Evolutionary conservation across 2,888 invertebrate genomes (phyloP), one percentile per base, ranked within the genome.

Genomic region (Drosophila nr. perissopoda): DNA sequence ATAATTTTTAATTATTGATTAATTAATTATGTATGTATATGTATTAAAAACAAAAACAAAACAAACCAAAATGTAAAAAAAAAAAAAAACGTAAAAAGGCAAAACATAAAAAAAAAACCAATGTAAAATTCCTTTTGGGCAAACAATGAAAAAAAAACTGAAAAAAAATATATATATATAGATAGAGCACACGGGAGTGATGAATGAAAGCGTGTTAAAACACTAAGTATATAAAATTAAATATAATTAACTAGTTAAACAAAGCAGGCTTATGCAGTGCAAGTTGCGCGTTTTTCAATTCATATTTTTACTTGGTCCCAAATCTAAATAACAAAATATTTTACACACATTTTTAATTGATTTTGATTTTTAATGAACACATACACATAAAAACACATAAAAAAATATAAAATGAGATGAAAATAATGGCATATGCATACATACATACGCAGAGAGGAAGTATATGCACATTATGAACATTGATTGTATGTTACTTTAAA

Each of bases 1-100:
- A 84, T 88, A 79, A 87, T 79, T 89, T 82, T 81, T 84, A 89
- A 85, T 89, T 84, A 89, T 89, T 76, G 84, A 83, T 83, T 83
- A 88, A 88, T 86, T 86, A 83, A 83, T 83, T 81, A 83, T 83
- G 70, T 88, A 88, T 84, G 75, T 88, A 70, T 76, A 77, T 85
- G 77, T 74, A 80, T 76, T 51, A 63, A 59, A 69, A 70, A 81
- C 49, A 68, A 73, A 68, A 51, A 40, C 21, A 36, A 59, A 69
- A 54, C 57, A 64, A 63, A 68, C 61, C 46, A 46, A 42, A 21
- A 25, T 46, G 46, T 25, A 46, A 25, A 46, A 60, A 48, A 76
- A 66, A 25, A 16, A 66, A 25, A 16, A 62, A 57, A 76, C 29
- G 40, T 56, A 73, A 77, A 74, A 70, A 74, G 61, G 64, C 40